Percentiles rank a stretch among this genome's conserved stretches.
These are phyloP conservation scores for Porites rus DNA, from an alignment of 92 coral and sea anemone species.

Conservation along the genomic window DNA sequence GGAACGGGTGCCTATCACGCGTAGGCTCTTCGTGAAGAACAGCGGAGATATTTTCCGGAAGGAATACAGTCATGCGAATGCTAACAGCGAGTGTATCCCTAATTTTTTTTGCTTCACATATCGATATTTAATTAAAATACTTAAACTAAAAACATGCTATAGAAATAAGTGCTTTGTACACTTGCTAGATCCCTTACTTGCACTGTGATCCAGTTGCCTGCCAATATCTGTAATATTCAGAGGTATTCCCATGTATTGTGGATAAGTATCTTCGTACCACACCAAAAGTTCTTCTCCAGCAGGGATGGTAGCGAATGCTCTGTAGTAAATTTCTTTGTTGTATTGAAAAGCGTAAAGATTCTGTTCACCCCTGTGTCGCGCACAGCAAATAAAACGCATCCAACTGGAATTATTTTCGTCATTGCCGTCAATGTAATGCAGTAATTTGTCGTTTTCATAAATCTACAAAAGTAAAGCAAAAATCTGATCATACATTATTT, in stretches of 20 bases:
- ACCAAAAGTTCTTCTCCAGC: conserved; percentile 90
- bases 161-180: neutral
- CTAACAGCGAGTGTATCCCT: too few relatives aligned
- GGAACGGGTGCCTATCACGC: too few relatives aligned
- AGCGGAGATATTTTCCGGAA: too few relatives aligned
- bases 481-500: neutral
- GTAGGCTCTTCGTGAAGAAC: too few relatives aligned
- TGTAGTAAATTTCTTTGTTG: conserved; percentile 90
- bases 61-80: too few relatives aligned
- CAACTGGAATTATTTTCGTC: conserved; percentile 94
- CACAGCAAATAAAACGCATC: conserved; percentile 98
- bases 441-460: conserved; percentile 85
- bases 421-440: conserved; percentile 87
- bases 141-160: neutral
- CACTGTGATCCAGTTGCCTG: conserved; percentile 6
- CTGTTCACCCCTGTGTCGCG: conserved; percentile 91
- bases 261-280: conserved; percentile 92
- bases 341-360: conserved; percentile 92
- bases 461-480: conserved; percentile 53
- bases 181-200: conserved; percentile 21
- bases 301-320: conserved; percentile 83
- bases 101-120: too few relatives aligned
- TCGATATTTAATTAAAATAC: too few relatives aligned
- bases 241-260: conserved; percentile 96
- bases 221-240: conserved; percentile 50